These are phyloP conservation scores for Drosophila pseudotalamancana DNA, from an alignment of 2,888 invertebrate species.

Conservation along the genomic window DNA sequence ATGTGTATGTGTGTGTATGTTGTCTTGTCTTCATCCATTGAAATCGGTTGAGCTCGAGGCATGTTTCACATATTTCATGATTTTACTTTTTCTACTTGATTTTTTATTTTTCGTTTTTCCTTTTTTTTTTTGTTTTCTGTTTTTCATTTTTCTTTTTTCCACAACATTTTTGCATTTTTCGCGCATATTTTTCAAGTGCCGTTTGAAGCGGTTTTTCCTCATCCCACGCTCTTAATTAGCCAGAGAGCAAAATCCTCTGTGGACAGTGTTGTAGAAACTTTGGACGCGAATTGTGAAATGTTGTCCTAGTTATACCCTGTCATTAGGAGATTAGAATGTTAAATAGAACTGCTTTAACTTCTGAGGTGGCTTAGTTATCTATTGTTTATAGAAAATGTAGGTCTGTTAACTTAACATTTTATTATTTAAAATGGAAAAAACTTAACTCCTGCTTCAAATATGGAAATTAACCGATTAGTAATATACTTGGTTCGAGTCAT, in stretches of 20 bases:
- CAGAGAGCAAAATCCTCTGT: constrained; percentile 43
- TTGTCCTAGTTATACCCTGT: constrained; percentile 31
- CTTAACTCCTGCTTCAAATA: no score
- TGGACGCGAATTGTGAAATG: not conserved
- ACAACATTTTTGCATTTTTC: constrained; percentile 52
- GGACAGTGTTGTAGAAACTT: constrained; percentile 31
- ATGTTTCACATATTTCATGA: constrained; percentile 80
- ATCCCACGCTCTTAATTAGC: constrained; percentile 81
- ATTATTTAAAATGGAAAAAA: no score
- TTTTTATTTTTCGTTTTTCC: constrained; percentile 22
- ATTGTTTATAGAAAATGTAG: no score
- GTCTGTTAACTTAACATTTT: no score
- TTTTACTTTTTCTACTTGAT: constrained; percentile 61
- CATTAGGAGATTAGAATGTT: not conserved
- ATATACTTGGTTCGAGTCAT: no score
- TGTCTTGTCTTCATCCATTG: constrained; percentile 31
- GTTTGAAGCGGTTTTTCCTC: constrained; percentile 54
- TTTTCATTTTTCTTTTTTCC: constrained; percentile 20
- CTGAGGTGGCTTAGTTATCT: no score
- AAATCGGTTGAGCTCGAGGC: constrained; percentile 44
- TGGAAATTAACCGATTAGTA: no score
- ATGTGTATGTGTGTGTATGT: not conserved
- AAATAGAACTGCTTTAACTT: not conserved
- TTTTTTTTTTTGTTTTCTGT: constrained; percentile 20
- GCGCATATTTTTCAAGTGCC: constrained; percentile 59